Base-by-base conservation (phyloP, 2,797 vertebrate genomes). In the Hippopotamyrus pictus region DNA sequence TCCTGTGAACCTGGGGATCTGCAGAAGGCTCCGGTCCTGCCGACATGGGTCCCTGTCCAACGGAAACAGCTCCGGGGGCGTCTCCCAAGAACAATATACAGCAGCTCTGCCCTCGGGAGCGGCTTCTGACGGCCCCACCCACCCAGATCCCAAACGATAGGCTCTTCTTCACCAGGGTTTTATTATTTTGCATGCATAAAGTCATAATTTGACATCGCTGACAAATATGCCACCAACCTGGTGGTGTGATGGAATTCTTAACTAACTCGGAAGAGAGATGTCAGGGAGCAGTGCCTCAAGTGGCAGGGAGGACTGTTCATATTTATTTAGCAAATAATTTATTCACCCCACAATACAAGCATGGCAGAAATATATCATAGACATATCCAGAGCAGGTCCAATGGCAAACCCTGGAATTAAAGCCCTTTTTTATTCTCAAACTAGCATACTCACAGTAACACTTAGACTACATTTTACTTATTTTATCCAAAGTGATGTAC, bases 1-100 rank as follows among this genome's bases (percentile, higher is more conserved):
- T 69, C 33, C 25, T 87, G 48, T 76, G 85, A 76, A 76, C 85
- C 4, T 48, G 25, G 65, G 14, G 88, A n/a, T 19, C 50, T 51
- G 59, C 62, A 29, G 79, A 88, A 76, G 9, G 50, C 69, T 86
- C 89, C 29, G 41, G 86, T 65, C 46, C 17, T 41, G 33, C 73
- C n/a, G 4, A 4, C 41, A 41, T 4, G 41, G 41, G 41, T 88
- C 90, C 89, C 48, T 54, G 88, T 73, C 88, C 88, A 53, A 59
- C 73, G 88, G 90, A 86, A 89, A 91, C 88, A 86, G n/a, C 73
- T 41, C 22, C 19, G 3, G 19, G 19, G 29, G 51, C 37, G 5
- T 17, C 48, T 51, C 11, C 2, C 46, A 83, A 50, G 76, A 84
- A 62, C 76, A 65, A 62, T 33, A 84, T 59, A 29, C 41, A 84